These are phyloP conservation scores for Kryptolebias ocellatus DNA, from an alignment of 2,797 vertebrate species.

Conservation along the genomic window DNA sequence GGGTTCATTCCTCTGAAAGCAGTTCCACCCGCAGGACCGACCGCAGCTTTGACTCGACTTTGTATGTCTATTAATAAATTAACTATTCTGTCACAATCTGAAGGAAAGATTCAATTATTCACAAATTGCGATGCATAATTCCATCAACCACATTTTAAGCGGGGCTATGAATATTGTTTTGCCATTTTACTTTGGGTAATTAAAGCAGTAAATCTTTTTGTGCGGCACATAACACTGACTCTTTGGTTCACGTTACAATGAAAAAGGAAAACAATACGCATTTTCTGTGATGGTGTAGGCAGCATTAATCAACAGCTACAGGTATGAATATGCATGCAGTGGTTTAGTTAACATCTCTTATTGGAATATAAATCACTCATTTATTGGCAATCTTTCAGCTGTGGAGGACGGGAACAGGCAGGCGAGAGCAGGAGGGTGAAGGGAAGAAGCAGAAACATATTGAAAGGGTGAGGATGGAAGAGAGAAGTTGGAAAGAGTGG, in stretches of 20 bases:
- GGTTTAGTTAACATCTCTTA: constrained; percentile 81
- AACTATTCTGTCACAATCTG: constrained; percentile 84
- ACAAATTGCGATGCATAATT: constrained; percentile 84
- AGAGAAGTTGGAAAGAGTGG: constrained; percentile 56
- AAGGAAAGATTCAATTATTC: constrained; percentile 86
- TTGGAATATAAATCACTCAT: constrained; percentile 80
- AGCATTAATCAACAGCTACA: constrained; percentile 74
- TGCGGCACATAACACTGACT: constrained; percentile 69
- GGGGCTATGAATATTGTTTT: constrained; percentile 79
- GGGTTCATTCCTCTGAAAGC: constrained; percentile 82
- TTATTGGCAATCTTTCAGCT: constrained; percentile 79
- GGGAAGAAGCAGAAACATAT: constrained; percentile 63
- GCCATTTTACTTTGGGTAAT: constrained; percentile 83
- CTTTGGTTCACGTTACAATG: constrained; percentile 66
- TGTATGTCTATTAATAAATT: constrained; percentile 86
- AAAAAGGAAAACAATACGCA: constrained; percentile 72
- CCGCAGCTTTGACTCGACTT: constrained; percentile 80
- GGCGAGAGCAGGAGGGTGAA: constrained; percentile 44
- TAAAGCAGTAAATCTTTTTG: constrained; percentile 85
- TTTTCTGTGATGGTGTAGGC: constrained; percentile 71
- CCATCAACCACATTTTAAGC: constrained; percentile 81
- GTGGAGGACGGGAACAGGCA: constrained; percentile 55
- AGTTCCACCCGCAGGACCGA: constrained; percentile 81
- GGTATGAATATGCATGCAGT: constrained; percentile 80
- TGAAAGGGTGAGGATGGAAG: constrained; percentile 68